A percentile compares a stretch with the other conserved stretches of the same genome.
Conservation (phyloP, 1,140 invertebrate species). For the Penaeus japonicus region DNA sequence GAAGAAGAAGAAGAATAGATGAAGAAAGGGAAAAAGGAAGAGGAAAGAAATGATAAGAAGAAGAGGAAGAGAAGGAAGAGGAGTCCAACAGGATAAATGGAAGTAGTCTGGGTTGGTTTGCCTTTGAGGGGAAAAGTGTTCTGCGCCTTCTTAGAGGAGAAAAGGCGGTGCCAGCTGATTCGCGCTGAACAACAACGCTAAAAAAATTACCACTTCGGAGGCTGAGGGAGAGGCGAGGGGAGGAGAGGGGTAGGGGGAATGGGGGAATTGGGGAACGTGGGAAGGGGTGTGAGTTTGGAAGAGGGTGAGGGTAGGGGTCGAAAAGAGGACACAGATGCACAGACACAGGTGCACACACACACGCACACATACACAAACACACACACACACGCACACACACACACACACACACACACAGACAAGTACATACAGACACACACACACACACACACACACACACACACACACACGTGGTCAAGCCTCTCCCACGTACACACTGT, state of each 20-base stretch:
- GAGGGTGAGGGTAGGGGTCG: too few species aligned
- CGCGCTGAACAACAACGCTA: too few species aligned
- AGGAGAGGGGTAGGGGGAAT: background rate
- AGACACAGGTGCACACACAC: background rate
- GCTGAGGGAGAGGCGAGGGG: background rate
- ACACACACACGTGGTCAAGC: too few species aligned
- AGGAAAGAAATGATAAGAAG: background rate
- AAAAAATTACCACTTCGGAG: too few species aligned
- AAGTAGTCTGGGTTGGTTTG: too few species aligned
- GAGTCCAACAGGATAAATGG: too few species aligned
- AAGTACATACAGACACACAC: conserved; percentile 26
- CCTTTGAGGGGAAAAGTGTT: too few species aligned
- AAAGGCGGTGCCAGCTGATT: too few species aligned
- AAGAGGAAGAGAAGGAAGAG: background rate
- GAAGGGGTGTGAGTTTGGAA: background rate
- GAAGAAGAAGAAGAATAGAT: background rate
- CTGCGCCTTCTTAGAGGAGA: too few species aligned
- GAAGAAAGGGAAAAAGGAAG: background rate
- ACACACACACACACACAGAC: conserved; percentile 26
- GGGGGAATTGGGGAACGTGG: too few species aligned
- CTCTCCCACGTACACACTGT: too few species aligned
- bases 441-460: conserved; percentile 11
- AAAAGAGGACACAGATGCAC: background rate
- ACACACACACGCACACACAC: conserved; percentile 4
- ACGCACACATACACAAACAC: background rate